Evolutionary conservation across 2,113 vertebrate species (phyloP).

Genomic region (Tonatia bakeri): DNA sequence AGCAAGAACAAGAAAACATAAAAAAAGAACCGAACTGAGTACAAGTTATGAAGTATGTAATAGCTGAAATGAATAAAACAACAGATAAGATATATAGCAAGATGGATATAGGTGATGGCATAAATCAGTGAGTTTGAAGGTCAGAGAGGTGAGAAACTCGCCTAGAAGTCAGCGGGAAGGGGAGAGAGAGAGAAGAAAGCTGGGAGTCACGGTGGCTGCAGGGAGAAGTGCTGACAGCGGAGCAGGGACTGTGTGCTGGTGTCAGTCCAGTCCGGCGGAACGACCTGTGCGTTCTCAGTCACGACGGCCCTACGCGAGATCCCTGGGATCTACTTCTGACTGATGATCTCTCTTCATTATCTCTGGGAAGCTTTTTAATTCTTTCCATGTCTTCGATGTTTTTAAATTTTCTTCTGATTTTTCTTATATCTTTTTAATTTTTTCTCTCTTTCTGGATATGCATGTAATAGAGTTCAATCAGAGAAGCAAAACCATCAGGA

Average conservation of each 20-base stretch:
- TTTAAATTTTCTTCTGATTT: background rate
- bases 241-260: background rate
- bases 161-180: background rate
- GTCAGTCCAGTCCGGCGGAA: background rate
- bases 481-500: background rate
- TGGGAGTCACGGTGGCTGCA: background rate
- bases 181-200: background rate
- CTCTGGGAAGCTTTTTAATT: background rate
- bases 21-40: background rate
- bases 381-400: background rate
- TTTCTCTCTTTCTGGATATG: background rate
- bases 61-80: background rate
- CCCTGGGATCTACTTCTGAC: background rate
- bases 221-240: background rate
- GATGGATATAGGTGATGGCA: background rate
- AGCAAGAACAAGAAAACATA: background rate
- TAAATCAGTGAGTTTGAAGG: background rate
- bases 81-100: background rate
- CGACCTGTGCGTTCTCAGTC: background rate
- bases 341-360: background rate
- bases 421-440: background rate
- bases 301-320: background rate
- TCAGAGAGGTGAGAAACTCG: background rate
- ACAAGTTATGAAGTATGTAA: background rate
- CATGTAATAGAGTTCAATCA: background rate